These are phyloP conservation scores for Drosophila sproati DNA, from an alignment of 1,140 invertebrate species.

Conservation along the genomic window DNA sequence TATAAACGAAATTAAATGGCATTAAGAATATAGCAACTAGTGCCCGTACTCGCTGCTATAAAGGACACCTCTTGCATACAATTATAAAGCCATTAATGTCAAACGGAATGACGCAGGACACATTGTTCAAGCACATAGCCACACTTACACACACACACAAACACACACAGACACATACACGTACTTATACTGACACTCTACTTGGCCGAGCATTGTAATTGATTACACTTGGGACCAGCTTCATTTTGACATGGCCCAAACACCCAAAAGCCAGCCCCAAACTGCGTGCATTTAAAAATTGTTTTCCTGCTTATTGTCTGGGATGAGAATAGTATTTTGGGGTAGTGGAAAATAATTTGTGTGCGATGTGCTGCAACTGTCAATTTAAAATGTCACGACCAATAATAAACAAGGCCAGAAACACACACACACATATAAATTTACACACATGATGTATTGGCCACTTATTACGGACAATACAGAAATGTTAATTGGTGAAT, in stretches of 20 bases:
- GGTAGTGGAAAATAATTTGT: slow-evolving; percentile 13
- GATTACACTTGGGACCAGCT: slow-evolving; percentile 55
- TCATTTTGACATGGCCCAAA: slow-evolving; percentile 34
- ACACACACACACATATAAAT: slow-evolving; percentile 1
- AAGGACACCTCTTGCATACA: slow-evolving; percentile 29
- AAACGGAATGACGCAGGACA: slow-evolving; percentile 33
- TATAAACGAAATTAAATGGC: slow-evolving; percentile 2
- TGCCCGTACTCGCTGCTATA: background rate
- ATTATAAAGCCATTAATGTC: slow-evolving; percentile 58
- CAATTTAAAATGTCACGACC: slow-evolving; percentile 55
- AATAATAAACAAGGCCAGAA: slow-evolving; percentile 40
- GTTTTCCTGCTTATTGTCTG: slow-evolving; percentile 32
- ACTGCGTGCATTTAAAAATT: slow-evolving; percentile 50
- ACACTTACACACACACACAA: background rate
- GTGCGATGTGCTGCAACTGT: slow-evolving; percentile 40
- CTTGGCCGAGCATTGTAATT: slow-evolving; percentile 46
- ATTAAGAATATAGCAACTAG: slow-evolving; percentile 14
- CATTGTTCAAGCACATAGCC: slow-evolving; percentile 9
- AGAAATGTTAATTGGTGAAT: slow-evolving; percentile 52
- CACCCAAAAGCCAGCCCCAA: slow-evolving; percentile 3
- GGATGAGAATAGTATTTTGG: background rate
- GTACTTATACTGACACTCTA: no score
- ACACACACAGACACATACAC: background rate
- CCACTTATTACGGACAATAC: slow-evolving; percentile 19
- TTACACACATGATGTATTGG: slow-evolving; percentile 19